Evolutionary conservation across 2,888 invertebrate genomes (phyloP).

Genomic region (Incurvaria masculella): DNA sequence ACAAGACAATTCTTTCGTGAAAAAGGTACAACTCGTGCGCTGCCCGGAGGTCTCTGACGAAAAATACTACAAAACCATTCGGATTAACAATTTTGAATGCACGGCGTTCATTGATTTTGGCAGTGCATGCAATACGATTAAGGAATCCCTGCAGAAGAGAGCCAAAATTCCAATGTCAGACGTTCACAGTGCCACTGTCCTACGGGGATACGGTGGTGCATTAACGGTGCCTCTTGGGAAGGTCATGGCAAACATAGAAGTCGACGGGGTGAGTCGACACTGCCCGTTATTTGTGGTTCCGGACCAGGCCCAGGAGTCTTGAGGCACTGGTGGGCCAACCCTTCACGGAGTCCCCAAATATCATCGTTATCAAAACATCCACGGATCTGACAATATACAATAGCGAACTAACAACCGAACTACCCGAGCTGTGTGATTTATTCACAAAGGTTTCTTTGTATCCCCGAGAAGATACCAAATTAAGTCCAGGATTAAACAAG

Average conservation of each 20-base stretch:
- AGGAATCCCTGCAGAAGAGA: too few species aligned
- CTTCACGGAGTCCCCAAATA: conserved; percentile 9
- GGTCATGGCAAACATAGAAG: conserved; percentile 3
- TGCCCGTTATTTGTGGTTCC: conserved; percentile 9
- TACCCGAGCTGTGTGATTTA: conserved; percentile 3
- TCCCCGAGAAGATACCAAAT: neutral
- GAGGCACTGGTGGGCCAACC: conserved; percentile 10
- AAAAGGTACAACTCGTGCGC: too few species aligned
- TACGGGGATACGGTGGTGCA: conserved; percentile 12
- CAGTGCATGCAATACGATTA: too few species aligned
- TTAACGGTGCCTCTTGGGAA: conserved; percentile 5
- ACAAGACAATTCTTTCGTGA: too few species aligned
- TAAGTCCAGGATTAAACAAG: conserved; percentile 10
- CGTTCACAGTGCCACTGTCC: conserved; percentile 9
- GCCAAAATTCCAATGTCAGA: too few species aligned
- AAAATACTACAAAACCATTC: too few species aligned
- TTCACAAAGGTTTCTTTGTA: conserved; percentile 7
- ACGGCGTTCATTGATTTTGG: too few species aligned
- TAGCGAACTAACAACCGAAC: neutral
- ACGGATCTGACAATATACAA: conserved; percentile 11
- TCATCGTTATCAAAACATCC: conserved; percentile 10
- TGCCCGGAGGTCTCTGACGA: too few species aligned
- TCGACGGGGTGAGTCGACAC: conserved; percentile 10
- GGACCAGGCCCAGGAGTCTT: conserved; percentile 7
- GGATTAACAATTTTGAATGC: too few species aligned